Evolutionary conservation across 2,888 invertebrate species (phyloP).

Genomic region (Syrista parreyssii): DNA sequence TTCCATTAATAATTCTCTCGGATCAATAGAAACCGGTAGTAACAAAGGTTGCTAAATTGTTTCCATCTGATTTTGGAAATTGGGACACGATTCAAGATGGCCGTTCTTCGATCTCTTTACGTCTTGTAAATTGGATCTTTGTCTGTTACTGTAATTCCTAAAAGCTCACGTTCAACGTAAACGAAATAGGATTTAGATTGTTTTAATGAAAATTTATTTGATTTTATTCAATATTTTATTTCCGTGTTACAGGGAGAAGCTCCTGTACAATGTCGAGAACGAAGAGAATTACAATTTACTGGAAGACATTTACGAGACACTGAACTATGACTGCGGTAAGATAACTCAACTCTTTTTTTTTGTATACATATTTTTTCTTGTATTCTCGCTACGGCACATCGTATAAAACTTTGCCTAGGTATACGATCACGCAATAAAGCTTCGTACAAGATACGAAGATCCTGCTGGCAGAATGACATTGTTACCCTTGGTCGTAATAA

Average conservation of each 20-base stretch:
- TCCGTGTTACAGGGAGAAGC: slow-evolving; percentile 71
- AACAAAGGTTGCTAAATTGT: not conserved
- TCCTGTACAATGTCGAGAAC: slow-evolving; percentile 73
- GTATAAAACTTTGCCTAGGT: not conserved
- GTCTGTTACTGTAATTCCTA: not conserved
- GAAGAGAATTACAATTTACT: slow-evolving; percentile 79
- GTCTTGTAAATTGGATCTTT: not conserved
- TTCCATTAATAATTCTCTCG: not conserved
- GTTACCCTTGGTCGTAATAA: too few relatives aligned
- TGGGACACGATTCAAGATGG: not conserved
- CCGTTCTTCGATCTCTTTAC: not conserved
- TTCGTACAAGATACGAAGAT: not conserved
- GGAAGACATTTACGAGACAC: slow-evolving; percentile 79
- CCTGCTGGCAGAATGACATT: not conserved
- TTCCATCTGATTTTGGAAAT: not conserved
- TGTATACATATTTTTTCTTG: not conserved
- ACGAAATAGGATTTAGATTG: not conserved
- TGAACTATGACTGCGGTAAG: slow-evolving; percentile 75
- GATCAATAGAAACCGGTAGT: not conserved
- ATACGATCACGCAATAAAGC: not conserved
- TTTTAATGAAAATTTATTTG: slow-evolving; percentile 2
- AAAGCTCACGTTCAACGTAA: not conserved
- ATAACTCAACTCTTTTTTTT: slow-evolving; percentile 1
- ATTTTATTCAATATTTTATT: slow-evolving; percentile 19
- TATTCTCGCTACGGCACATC: not conserved